These are phyloP conservation scores for Holothuria leucospilota DNA, from an alignment of 53 echinoderm and acorn worm genomes.

Conservation along the genomic window DNA sequence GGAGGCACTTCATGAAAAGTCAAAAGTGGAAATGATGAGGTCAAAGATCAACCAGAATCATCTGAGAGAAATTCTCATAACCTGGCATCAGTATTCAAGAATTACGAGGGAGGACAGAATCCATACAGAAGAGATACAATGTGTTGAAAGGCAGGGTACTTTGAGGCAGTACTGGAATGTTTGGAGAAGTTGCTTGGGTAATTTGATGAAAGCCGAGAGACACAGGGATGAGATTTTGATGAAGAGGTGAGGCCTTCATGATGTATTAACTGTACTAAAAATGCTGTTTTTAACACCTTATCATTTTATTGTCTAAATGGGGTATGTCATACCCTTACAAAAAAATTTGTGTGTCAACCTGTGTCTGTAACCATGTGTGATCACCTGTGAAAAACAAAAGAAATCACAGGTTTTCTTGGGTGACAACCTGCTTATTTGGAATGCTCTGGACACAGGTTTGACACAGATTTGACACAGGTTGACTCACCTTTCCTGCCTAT, in stretches of 20 bases:
- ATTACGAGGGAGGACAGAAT: neutral
- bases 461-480: no score
- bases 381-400: no score
- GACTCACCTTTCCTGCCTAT: no score
- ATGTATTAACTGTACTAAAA: neutral
- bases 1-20: neutral
- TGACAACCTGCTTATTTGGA: no score
- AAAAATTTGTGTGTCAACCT: no score
- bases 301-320: no score
- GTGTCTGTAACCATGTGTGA: no score
- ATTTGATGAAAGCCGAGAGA: neutral
- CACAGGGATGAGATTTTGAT: neutral
- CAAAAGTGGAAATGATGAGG: slow-evolving; percentile 32
- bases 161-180: slow-evolving; percentile 3
- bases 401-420: no score
- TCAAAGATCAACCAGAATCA: slow-evolving; percentile 29
- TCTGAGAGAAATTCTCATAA: slow-evolving; percentile 15
- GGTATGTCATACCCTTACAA: no score
- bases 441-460: no score
- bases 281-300: neutral
- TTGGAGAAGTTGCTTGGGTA: neutral
- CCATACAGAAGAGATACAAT: neutral
- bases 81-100: slow-evolving; percentile 10
- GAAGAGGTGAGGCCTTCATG: neutral
- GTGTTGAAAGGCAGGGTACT: neutral